These are phyloP conservation scores for Agelastica alni DNA, from an alignment of 2,888 invertebrate species.

Conservation along the genomic window DNA sequence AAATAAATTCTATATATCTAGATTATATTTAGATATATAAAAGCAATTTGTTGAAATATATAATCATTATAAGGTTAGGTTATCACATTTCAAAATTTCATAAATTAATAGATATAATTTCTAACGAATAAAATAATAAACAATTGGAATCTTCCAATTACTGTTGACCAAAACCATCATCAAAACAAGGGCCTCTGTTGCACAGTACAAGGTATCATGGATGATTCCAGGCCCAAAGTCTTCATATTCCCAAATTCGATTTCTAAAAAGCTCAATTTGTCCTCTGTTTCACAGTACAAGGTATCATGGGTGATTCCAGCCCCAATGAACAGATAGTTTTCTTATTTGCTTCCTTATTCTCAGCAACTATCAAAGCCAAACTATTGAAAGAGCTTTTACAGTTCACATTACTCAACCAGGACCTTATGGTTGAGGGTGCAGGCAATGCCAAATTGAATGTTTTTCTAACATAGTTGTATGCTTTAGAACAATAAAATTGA, in stretches of 20 bases:
- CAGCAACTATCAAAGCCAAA: conserved; percentile 21
- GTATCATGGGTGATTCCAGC: conserved; percentile 30
- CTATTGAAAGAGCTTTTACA: conserved; percentile 32
- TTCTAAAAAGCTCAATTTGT: conserved; percentile 31
- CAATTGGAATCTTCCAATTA: too few relatives aligned
- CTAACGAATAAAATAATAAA: too few relatives aligned
- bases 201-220: conserved; percentile 36
- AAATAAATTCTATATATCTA: too few relatives aligned
- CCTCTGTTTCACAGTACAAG: conserved; percentile 34
- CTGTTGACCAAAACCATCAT: too few relatives aligned
- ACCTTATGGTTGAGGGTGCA: conserved; percentile 27
- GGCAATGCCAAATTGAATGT: conserved; percentile 28
- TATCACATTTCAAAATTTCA: too few relatives aligned
- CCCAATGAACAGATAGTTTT: conserved; percentile 31
- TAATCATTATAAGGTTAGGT: too few relatives aligned
- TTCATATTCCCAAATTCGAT: conserved; percentile 28
- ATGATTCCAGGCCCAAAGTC: conserved; percentile 31
- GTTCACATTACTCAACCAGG: conserved; percentile 30
- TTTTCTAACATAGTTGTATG: too few relatives aligned
- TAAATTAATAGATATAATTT: too few relatives aligned
- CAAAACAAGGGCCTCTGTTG: conserved; percentile 33
- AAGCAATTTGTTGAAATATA: too few relatives aligned
- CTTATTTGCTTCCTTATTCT: conserved; percentile 6
- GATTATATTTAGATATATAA: too few relatives aligned
- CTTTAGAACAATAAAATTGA: conserved; percentile 32